A percentile compares a stretch with the other conserved stretches of the same genome.
Evolutionary conservation across 37 sponge, comb jelly and placozoan species (phyloP).

Genomic region (Oscarella lobularis): DNA sequence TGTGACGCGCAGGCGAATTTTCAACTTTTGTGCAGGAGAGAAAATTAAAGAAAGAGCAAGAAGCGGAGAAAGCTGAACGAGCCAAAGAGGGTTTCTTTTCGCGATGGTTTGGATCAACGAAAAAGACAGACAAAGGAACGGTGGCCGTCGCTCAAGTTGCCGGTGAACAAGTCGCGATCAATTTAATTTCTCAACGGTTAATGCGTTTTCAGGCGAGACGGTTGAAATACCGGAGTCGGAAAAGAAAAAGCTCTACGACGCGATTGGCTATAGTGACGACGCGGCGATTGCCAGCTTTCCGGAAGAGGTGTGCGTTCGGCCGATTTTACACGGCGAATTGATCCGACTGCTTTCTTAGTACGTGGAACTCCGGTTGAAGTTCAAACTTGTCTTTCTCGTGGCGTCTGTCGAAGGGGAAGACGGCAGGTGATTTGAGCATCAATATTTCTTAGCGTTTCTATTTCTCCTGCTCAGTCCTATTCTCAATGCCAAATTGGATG

Average conservation of each 20-base stretch:
- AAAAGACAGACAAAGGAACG: too few species aligned
- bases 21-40: too few species aligned
- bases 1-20: not conserved
- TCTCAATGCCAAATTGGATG: not conserved
- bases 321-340: too few species aligned
- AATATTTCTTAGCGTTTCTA: too few species aligned
- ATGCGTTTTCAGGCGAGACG: constrained; percentile 21
- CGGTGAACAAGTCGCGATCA: too few species aligned
- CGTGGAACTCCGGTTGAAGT: too few species aligned
- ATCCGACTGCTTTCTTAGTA: too few species aligned
- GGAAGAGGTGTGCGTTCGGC: constrained; percentile 40
- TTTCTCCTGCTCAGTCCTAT: not conserved
- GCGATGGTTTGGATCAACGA: too few species aligned
- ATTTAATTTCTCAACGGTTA: too few species aligned
- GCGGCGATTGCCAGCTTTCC: constrained; percentile 14
- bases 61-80: not conserved
- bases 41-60: constrained; percentile 10
- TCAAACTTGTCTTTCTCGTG: not conserved
- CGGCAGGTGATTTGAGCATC: not conserved
- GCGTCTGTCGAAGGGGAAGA: not conserved
- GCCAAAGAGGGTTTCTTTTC: too few species aligned
- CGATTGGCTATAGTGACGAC: constrained; percentile 50
- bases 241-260: constrained; percentile 48
- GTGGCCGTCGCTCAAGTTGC: too few species aligned
- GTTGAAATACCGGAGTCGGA: constrained; percentile 20